Base-by-base conservation (phyloP, 2,113 vertebrate species). In the Calidris pugnax region DNA sequence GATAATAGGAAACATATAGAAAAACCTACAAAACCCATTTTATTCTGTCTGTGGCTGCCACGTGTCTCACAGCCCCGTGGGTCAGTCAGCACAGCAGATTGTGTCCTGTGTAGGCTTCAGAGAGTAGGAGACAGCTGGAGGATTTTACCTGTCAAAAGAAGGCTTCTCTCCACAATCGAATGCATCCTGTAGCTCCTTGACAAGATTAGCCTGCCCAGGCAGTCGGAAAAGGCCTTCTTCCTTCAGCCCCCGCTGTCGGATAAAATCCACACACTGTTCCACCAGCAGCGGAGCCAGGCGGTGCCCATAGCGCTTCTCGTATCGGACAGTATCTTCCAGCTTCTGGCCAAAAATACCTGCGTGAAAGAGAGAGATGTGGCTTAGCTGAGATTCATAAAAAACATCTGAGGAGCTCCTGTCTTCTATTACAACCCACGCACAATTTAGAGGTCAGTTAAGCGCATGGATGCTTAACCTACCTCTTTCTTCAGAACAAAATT, bases 91-190 rank as follows among this genome's bases (percentile, higher is more conserved):
- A 53, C 57, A 45, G 59, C 82, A 50, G 57, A 73, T 4, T 2
- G 0, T 3, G 30, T 30, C 43, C 56, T 57, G 41, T 8, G 27
- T 35, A 2, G 14, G 79, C 59, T 84, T 28, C 51, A 45, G 37
- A 50, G 55, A 32, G 22, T 2, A 12, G 32, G 53, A 64, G 51
- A 10, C n/a, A 75, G 35, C 41, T 80, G 74, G 28, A 72, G 35
- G 57, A 30, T 7, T 68, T 95, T 98, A 99, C 99, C 99, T 98
- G 98, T 99, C 99, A 92, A 99, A 99, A 13, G 98, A 98, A 5
- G 99, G 99, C 77, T 99, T 99, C 90, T 99, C 99, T 81, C 99
- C 99, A 55, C 99, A 99, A 97, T 99, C 99, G 64, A 99, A 99
- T 0, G 99, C 99, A 62, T 99, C 99, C 97, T 99, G 99, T 41